A percentile compares a stretch with the other conserved stretches of the same genome.
Conservation (phyloP, 2,113 vertebrate species). For the Callopanchax toddi region DNA sequence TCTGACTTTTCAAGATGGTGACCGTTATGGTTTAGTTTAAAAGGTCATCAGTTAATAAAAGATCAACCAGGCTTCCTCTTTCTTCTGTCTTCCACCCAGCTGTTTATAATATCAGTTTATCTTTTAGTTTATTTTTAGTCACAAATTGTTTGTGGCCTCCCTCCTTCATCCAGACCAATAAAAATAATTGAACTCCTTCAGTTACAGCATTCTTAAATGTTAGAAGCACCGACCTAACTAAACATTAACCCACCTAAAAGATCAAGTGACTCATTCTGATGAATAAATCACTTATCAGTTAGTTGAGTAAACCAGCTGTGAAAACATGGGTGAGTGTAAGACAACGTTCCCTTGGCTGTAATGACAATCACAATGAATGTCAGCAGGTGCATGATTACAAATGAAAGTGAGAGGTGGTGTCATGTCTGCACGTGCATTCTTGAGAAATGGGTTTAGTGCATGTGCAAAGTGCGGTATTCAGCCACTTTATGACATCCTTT, state of each 20-base stretch:
- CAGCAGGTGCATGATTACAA: slow-evolving; percentile 50
- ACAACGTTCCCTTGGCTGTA: not conserved
- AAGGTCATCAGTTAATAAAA: too few relatives aligned
- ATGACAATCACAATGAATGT: slow-evolving; percentile 36
- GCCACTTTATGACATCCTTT: slow-evolving; percentile 5
- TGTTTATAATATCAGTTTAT: too few relatives aligned
- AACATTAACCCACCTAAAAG: not conserved
- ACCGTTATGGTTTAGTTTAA: too few relatives aligned
- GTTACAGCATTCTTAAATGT: too few relatives aligned
- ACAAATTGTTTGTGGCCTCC: too few relatives aligned
- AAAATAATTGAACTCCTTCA: too few relatives aligned
- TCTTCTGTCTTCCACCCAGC: too few relatives aligned
- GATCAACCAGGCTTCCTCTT: too few relatives aligned
- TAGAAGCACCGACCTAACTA: not conserved
- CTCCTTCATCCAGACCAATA: too few relatives aligned
- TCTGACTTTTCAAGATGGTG: too few relatives aligned
- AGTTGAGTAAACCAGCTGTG: slow-evolving; percentile 6
- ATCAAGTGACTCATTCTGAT: not conserved
- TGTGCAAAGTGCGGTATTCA: not conserved
- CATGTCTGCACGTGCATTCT: slow-evolving; percentile 30
- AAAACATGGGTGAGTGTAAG: slow-evolving; percentile 1
- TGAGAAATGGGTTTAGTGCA: slow-evolving; percentile 1
- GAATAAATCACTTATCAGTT: not conserved
- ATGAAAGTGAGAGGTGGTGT: slow-evolving; percentile 46
- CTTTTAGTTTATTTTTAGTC: too few relatives aligned